Conservation (phyloP, 2,888 invertebrate species). For the Pterobdella sp. region DNA sequence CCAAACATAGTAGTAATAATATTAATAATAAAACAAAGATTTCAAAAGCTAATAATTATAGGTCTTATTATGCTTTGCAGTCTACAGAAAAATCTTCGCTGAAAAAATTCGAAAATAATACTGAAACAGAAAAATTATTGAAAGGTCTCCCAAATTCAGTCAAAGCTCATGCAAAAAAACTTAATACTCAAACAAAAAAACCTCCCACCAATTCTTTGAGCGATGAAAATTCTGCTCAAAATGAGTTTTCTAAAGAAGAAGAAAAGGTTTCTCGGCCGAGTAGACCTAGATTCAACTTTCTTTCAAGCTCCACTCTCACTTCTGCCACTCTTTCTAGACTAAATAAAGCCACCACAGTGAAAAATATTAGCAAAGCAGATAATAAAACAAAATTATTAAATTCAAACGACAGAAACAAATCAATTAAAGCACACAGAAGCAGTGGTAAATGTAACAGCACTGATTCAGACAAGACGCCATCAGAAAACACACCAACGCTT, state of each 20-base stretch:
- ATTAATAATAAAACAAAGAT: too few species aligned
- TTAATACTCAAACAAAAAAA: too few species aligned
- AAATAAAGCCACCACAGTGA: too few species aligned
- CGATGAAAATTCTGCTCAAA: neutral
- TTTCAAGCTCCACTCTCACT: neutral
- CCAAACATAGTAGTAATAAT: too few species aligned
- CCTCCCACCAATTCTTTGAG: too few species aligned
- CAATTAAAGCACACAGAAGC: neutral
- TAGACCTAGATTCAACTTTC: neutral
- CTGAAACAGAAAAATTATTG: too few species aligned
- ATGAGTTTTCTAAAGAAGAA: neutral
- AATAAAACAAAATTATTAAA: neutral
- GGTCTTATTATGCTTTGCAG: too few species aligned
- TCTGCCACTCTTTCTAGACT: conserved; percentile 2
- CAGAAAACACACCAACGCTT: neutral
- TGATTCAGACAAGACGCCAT: neutral
- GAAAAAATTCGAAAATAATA: too few species aligned
- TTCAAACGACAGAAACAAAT: neutral
- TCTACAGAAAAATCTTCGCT: too few species aligned
- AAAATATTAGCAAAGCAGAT: neutral
- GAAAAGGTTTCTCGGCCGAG: neutral
- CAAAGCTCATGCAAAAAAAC: too few species aligned
- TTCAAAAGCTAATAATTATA: too few species aligned
- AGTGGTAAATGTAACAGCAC: neutral
- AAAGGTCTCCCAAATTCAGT: too few species aligned